Percentiles rank a stretch among this genome's conserved stretches.
Conservation (phyloP, 2,888 invertebrate genomes). For the Caenorhabditis sulstoni region DNA sequence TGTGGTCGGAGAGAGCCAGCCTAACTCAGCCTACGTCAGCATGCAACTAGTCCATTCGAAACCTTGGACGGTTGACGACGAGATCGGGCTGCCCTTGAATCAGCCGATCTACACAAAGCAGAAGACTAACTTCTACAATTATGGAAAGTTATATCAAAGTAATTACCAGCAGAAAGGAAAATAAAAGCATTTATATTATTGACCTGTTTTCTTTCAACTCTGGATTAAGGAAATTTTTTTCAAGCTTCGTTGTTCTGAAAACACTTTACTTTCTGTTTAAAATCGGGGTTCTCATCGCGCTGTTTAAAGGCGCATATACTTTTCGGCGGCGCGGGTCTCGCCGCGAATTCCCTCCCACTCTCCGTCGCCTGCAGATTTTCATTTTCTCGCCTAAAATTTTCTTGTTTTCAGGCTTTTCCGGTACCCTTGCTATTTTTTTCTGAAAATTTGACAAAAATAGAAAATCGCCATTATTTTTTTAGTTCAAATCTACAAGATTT, state of each 20-base stretch:
- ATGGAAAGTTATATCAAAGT: constrained; percentile 48
- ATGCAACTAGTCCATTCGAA: constrained; percentile 42
- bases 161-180: constrained; percentile 40
- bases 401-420: constrained; percentile 22
- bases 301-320: constrained; percentile 50
- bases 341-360: constrained; percentile 20
- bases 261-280: neutral
- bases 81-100: constrained; percentile 63
- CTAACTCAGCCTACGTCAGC: constrained; percentile 41
- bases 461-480: neutral
- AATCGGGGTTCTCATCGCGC: neutral
- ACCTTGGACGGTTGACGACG: constrained; percentile 64
- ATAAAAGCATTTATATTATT: constrained; percentile 6
- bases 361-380: constrained; percentile 4
- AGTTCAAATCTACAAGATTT: neutral
- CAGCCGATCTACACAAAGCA: constrained; percentile 53
- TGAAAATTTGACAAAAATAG: neutral
- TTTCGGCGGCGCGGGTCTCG: constrained; percentile 28
- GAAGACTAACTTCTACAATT: constrained; percentile 55
- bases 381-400: constrained; percentile 42
- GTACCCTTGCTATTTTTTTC: constrained; percentile 6
- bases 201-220: neutral
- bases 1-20: constrained; percentile 45
- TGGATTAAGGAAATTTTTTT: too few relatives aligned
- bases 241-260: too few relatives aligned